Conservation (phyloP, 2,113 vertebrate species). For the Loxodonta africana region DNA sequence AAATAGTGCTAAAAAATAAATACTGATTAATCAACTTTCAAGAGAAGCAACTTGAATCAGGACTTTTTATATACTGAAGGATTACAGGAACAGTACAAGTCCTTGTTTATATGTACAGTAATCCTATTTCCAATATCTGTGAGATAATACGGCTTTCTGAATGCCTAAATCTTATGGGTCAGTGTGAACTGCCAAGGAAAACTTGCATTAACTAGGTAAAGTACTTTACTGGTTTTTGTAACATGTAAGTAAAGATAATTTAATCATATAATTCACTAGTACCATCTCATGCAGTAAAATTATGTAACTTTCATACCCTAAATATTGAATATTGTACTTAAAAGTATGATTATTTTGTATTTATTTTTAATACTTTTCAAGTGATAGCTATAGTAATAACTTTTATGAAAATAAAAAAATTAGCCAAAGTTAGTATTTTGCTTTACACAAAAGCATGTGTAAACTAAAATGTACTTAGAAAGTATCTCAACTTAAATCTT, state of each 20-base stretch:
- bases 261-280: constrained; percentile 30
- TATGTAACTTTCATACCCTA: background rate
- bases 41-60: background rate
- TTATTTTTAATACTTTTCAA: constrained; percentile 52
- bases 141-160: background rate
- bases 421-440: background rate
- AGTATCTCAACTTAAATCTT: background rate
- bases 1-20: background rate
- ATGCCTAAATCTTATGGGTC: background rate
- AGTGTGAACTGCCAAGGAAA: constrained; percentile 51
- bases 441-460: constrained; percentile 30
- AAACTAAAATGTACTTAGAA: constrained; percentile 50
- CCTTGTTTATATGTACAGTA: background rate
- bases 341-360: background rate
- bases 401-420: constrained; percentile 1
- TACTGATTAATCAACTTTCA: background rate
- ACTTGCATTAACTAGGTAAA: background rate
- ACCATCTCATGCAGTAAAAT: constrained; percentile 5
- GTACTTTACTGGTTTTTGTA: background rate
- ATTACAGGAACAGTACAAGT: background rate
- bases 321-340: background rate
- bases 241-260: background rate
- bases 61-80: background rate
- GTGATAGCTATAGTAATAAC: background rate
- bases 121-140: background rate